These are phyloP conservation scores for Cebus imitator DNA, from an alignment of 2,113 vertebrate genomes.

Conservation along the genomic window DNA sequence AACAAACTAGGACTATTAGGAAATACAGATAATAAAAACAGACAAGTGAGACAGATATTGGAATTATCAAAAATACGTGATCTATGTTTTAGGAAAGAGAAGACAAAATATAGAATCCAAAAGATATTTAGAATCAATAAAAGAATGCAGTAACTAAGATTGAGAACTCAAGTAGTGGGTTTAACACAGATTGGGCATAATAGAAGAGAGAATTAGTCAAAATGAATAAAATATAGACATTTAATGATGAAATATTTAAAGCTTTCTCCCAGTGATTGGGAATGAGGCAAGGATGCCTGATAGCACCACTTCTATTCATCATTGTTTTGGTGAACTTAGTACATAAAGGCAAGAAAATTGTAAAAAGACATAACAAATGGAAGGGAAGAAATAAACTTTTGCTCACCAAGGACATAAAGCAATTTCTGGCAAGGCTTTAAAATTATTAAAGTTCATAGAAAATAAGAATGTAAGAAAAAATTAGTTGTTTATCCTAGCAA, in stretches of 20 bases:
- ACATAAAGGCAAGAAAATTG: neutral
- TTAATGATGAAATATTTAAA: neutral
- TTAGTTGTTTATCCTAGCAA: neutral
- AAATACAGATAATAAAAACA: neutral
- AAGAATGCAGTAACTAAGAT: neutral
- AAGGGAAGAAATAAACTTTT: neutral
- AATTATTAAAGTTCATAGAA: slow-evolving; percentile 19
- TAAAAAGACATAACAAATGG: neutral
- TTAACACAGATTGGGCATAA: neutral
- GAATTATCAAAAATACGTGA: neutral
- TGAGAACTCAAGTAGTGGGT: neutral
- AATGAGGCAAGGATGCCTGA: neutral
- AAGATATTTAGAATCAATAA: neutral
- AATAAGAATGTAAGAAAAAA: neutral
- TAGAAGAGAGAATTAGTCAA: neutral
- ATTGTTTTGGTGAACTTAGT: neutral
- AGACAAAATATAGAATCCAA: neutral
- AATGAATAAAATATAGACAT: neutral
- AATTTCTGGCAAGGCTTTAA: neutral
- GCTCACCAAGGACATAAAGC: neutral
- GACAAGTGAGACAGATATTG: neutral
- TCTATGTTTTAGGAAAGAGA: neutral
- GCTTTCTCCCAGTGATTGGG: neutral
- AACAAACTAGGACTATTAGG: neutral
- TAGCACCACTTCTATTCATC: neutral